Conservation (phyloP, 2,888 invertebrate genomes). For the Drosophila helvetica region DNA sequence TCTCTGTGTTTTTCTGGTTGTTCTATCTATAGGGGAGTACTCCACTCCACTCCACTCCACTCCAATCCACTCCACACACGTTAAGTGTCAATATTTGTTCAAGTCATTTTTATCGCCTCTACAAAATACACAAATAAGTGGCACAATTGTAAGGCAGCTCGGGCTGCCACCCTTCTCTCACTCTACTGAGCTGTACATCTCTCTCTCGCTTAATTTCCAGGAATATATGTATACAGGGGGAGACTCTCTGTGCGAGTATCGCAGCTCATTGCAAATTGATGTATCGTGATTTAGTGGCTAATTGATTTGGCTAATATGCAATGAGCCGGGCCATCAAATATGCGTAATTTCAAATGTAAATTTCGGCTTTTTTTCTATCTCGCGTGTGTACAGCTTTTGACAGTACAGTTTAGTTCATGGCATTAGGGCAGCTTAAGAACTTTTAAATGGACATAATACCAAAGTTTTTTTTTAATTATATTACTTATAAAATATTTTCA, state of each 20-base stretch:
- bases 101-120: conserved; percentile 50
- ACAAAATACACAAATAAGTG: conserved; percentile 64
- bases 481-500: too few species aligned
- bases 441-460: too few species aligned
- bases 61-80: conserved; percentile 20
- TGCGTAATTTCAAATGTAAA: conserved; percentile 38
- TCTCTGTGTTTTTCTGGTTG: not conserved
- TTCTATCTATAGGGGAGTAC: not conserved
- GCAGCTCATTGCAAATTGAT: conserved; percentile 72
- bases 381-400: conserved; percentile 6
- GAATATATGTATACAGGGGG: not conserved
- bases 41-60: not conserved
- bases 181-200: not conserved
- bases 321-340: conserved; percentile 33
- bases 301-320: conserved; percentile 65
- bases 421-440: not conserved
- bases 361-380: conserved; percentile 8
- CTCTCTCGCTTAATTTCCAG: conserved; percentile 1
- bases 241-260: conserved; percentile 43
- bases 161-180: conserved; percentile 8
- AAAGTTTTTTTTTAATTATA: too few species aligned
- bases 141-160: conserved; percentile 65
- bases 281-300: conserved; percentile 71
- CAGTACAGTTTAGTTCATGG: conserved; percentile 8
- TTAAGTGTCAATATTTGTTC: conserved; percentile 55